Evolutionary conservation across 2,797 vertebrate species (phyloP), one percentile per base, ranked within the genome.

Genomic region (Sphenopsis melanotis): DNA sequence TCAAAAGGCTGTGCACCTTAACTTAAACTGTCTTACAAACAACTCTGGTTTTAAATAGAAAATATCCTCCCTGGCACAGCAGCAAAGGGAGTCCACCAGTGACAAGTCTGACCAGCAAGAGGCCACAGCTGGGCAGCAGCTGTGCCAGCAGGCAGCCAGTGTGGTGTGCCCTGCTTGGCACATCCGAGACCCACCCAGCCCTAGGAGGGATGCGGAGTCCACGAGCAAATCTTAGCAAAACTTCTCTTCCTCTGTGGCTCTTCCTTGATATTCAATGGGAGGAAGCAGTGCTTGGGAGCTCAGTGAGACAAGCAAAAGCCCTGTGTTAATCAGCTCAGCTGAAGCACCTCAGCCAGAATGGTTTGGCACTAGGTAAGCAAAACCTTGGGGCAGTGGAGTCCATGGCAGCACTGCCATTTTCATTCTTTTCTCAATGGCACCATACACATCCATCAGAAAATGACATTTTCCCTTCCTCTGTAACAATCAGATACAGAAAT

Each of bases 231-330:
- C 21, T 49, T 36, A 61, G 26, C 8, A 55, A 27, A 76, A 34
- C 15, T 79, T 59, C 30, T 69, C 20, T 27, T 85, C 20, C 34
- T 66, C 52, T 66, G 29, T 1, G 3, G 5, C n/a, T 66, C 9
- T 64, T 75, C 24, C 70, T 7, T 41, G 18, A 15, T 8, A 4
- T 5, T 26, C 2, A 7, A 3, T 0, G 0, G 72, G 63, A 59
- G 36, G 20, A 39, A 61, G n/a, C 14, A 52, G 15, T 0, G 0
- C 15, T 20, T 72, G 42, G 24, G n/a, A 76, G 10, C 11, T 26
- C 39, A 29, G 22, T 6, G 26, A 47, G 69, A 36, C 10, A 42
- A 50, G 30, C 2, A 55, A 50, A 81, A 55, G 5, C 4, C 22
- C 39, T 10, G 5, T 16, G 32, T 44, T 37, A 19, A 21, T 36